These are phyloP conservation scores for Zaprionus africanus DNA, from an alignment of 1,140 invertebrate genomes.

Conservation along the genomic window DNA sequence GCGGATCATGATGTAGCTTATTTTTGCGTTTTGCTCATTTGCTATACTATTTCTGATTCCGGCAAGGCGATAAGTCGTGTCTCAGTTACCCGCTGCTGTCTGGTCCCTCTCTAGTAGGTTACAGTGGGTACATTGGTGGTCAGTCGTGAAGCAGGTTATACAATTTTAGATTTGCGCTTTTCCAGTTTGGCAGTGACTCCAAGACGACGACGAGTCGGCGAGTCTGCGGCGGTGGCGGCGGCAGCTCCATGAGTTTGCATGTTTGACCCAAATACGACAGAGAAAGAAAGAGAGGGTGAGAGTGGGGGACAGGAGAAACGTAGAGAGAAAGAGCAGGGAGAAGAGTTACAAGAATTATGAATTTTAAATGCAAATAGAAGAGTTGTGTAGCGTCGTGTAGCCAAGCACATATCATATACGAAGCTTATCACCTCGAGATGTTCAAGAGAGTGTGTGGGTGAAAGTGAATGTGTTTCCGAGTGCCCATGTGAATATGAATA, in stretches of 20 bases:
- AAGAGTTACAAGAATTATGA: slow-evolving; percentile 44
- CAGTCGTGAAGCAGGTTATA: slow-evolving; percentile 70
- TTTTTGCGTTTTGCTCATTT: background rate
- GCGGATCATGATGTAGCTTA: background rate
- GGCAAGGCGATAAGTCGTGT: slow-evolving; percentile 19
- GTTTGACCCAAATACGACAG: slow-evolving; percentile 76
- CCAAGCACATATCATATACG: slow-evolving; percentile 18
- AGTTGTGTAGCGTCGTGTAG: background rate
- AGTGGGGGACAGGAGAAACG: slow-evolving; percentile 15
- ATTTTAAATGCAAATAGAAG: slow-evolving; percentile 40
- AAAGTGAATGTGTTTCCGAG: slow-evolving; percentile 63
- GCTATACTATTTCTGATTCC: slow-evolving; percentile 15
- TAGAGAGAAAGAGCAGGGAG: slow-evolving; percentile 10
- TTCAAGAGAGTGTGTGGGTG: slow-evolving; percentile 43
- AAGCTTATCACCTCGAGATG: slow-evolving; percentile 51
- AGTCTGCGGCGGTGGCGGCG: slow-evolving; percentile 18
- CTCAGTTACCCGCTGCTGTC: background rate
- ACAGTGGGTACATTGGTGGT: slow-evolving; percentile 9
- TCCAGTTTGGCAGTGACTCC: slow-evolving; percentile 47
- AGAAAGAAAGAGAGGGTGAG: slow-evolving; percentile 31
- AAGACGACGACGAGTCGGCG: slow-evolving; percentile 32
- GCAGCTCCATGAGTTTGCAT: slow-evolving; percentile 75
- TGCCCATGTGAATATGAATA: slow-evolving; percentile 26
- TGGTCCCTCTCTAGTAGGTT: slow-evolving; percentile 14
- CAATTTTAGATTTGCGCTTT: slow-evolving; percentile 69